Percentiles rank a stretch among this genome's conserved stretches.
Evolutionary conservation across 1,140 invertebrate genomes (phyloP).

Genomic region (Orchesella cincta): DNA sequence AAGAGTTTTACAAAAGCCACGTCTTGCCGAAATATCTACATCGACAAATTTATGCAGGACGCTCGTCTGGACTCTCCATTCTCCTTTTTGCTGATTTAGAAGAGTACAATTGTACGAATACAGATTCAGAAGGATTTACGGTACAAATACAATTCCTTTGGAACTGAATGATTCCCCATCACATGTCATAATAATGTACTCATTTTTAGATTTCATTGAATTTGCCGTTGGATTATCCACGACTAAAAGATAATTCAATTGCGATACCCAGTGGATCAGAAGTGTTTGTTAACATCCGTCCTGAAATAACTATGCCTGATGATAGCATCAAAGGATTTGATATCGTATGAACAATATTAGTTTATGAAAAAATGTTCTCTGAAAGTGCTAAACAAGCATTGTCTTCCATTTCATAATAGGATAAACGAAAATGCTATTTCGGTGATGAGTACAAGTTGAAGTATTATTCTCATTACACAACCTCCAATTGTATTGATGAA

Average conservation of each 20-base stretch:
- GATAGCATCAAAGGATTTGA: not conserved
- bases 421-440: conserved; percentile 47
- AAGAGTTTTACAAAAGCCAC: not conserved
- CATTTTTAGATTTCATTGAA: conserved; percentile 5
- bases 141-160: conserved; percentile 55
- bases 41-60: conserved; percentile 25
- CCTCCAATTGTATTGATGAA: conserved; percentile 48
- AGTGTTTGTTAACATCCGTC: conserved; percentile 7
- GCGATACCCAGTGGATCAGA: not conserved
- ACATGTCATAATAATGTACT: not conserved
- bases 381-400: too few relatives aligned
- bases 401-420: too few relatives aligned
- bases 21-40: not conserved
- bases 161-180: not conserved
- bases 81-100: conserved; percentile 63
- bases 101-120: conserved; percentile 77
- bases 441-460: conserved; percentile 35
- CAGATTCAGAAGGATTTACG: conserved; percentile 75
- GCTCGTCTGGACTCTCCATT: conserved; percentile 36
- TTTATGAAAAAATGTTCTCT: too few relatives aligned
- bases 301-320: conserved; percentile 14
- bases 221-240: conserved; percentile 14
- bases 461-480: conserved; percentile 45
- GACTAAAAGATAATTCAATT: not conserved
- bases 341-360: too few relatives aligned